These are phyloP conservation scores for Acleris sparsana DNA, from an alignment of 2,888 invertebrate species.

Conservation along the genomic window DNA sequence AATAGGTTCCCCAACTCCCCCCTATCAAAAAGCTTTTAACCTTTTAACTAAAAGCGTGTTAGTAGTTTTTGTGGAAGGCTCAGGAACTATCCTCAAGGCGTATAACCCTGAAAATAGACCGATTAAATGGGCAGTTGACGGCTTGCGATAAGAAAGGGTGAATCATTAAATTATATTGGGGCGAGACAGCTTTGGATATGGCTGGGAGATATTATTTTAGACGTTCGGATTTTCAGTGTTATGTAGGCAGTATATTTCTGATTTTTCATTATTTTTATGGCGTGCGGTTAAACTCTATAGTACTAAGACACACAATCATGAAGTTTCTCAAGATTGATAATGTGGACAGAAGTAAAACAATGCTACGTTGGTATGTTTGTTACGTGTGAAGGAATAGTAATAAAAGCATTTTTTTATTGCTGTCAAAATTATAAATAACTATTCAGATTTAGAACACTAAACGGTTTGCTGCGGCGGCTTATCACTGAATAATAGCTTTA, in stretches of 20 bases:
- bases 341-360: no score
- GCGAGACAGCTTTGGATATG: conserved; percentile 7
- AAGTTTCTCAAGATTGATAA: no score
- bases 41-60: conserved; percentile 1
- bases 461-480: no score
- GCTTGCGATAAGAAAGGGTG: conserved; percentile 23
- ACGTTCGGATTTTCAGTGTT: not conserved
- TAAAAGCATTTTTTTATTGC: no score
- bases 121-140: conserved; percentile 21
- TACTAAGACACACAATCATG: no score
- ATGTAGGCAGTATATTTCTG: not conserved
- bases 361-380: no score
- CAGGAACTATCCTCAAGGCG: conserved; percentile 16
- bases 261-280: no score
- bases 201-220: conserved; percentile 14
- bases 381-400: no score
- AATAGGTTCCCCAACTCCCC: conserved; percentile 15
- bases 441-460: no score
- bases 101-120: conserved; percentile 11
- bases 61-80: conserved; percentile 12
- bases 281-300: no score
- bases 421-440: no score
- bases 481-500: no score
- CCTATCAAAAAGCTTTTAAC: conserved; percentile 19
- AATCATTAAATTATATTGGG: conserved; percentile 21